These are phyloP conservation scores for Pseudomyrmex concolor DNA, from an alignment of 1,140 invertebrate species.

Conservation along the genomic window DNA sequence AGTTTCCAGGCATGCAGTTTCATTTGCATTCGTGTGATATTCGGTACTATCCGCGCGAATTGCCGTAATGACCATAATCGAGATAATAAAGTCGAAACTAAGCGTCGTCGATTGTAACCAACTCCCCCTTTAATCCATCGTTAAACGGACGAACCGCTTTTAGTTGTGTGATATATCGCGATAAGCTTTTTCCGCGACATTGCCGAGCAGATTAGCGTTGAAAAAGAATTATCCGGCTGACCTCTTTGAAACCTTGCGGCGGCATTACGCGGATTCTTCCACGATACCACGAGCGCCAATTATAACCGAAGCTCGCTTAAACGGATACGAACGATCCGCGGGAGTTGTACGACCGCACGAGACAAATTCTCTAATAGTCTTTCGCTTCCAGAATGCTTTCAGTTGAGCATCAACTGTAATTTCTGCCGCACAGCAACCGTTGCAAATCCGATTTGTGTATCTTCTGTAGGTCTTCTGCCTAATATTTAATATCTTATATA, in stretches of 20 bases:
- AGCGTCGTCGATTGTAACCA: conserved; percentile 26
- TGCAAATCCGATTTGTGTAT: not conserved
- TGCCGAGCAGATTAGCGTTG: conserved; percentile 64
- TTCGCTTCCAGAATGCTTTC: not conserved
- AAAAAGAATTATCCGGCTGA: conserved; percentile 61
- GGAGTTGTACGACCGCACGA: not conserved
- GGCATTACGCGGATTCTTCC: not conserved
- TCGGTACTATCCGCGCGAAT: not conserved
- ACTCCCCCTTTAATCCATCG: conserved; percentile 29
- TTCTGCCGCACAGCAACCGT: not conserved
- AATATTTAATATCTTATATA: not conserved
- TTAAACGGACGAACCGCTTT: conserved; percentile 44
- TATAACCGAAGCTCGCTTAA: conserved; percentile 15
- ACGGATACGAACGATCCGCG: not conserved
- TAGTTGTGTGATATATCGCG: conserved; percentile 49
- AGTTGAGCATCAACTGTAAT: not conserved
- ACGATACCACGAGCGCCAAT: not conserved
- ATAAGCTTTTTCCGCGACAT: conserved; percentile 62
- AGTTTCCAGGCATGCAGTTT: not conserved
- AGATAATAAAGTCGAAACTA: conserved; percentile 36
- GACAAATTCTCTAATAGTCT: not conserved
- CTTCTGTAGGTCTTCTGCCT: not conserved
- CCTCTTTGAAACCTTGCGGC: conserved; percentile 60
- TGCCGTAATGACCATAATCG: conserved; percentile 26
- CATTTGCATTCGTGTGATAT: not conserved